A percentile compares a stretch with the other conserved stretches of the same genome.
Conservation (phyloP, 1,140 invertebrate species). For the Lysiphlebus fabarum region DNA sequence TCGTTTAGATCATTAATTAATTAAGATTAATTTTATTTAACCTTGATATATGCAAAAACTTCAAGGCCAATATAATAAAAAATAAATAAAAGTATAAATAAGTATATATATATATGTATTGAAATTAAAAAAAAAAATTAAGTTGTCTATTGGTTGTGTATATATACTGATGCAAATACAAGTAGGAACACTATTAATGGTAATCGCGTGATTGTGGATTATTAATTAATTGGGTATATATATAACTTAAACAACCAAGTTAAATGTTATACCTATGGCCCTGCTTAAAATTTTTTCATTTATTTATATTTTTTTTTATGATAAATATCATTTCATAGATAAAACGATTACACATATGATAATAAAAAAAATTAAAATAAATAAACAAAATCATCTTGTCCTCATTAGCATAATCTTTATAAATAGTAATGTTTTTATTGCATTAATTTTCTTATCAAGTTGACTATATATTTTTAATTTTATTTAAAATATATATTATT, state of each 20-base stretch:
- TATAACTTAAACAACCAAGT: slow-evolving; percentile 5
- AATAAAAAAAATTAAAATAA: slow-evolving; percentile 27
- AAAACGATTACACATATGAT: slow-evolving; percentile 42
- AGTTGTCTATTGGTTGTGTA: not conserved
- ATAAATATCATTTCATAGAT: slow-evolving; percentile 29
- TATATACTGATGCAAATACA: not conserved
- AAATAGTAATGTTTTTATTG: slow-evolving; percentile 44
- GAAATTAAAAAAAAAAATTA: not conserved
- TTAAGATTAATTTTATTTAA: slow-evolving; percentile 10
- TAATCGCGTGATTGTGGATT: slow-evolving; percentile 26
- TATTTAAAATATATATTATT: too few relatives aligned
- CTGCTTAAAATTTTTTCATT: slow-evolving; percentile 2
- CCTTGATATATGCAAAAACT: not conserved
- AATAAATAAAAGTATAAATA: not conserved
- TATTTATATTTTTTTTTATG: slow-evolving; percentile 15
- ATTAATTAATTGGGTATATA: slow-evolving; percentile 28
- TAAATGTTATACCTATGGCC: too few relatives aligned
- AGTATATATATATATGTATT: slow-evolving; percentile 1
- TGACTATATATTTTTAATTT: too few relatives aligned
- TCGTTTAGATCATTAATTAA: slow-evolving; percentile 13
- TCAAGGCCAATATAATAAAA: slow-evolving; percentile 8
- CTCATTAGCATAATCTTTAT: slow-evolving; percentile 51
- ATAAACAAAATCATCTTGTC: slow-evolving; percentile 36
- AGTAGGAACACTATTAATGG: slow-evolving; percentile 20
- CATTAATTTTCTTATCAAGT: not conserved